phyloP scores from a whole-genome alignment of 1,140 invertebrate species.

The Drosophila bocki region DNA sequence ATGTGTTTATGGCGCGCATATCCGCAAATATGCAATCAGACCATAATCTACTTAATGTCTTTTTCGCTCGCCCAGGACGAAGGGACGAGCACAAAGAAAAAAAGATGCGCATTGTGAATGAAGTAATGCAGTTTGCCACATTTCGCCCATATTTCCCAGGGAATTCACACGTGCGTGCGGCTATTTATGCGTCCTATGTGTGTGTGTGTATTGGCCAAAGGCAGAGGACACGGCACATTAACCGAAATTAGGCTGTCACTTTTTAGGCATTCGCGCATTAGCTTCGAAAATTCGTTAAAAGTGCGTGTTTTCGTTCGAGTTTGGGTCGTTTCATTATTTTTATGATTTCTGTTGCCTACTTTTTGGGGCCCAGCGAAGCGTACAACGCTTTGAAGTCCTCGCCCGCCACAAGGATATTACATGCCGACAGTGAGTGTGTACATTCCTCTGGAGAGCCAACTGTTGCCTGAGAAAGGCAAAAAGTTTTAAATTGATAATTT shows the following conservation, averaged over 20 bases:
- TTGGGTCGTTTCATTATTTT: conserved; percentile 25
- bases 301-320: conserved; percentile 44
- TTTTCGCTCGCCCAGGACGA: conserved; percentile 60
- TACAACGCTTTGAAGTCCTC: conserved; percentile 65
- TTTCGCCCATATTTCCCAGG: conserved; percentile 20
- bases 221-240: conserved; percentile 65
- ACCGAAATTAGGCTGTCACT: conserved; percentile 79
- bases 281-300: conserved; percentile 49
- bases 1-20: conserved; percentile 83
- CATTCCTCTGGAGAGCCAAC: conserved; percentile 4
- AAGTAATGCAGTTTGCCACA: conserved; percentile 77
- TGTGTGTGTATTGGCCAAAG: conserved; percentile 16
- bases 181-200: conserved; percentile 24
- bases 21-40: conserved; percentile 84
- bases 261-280: conserved; percentile 54
- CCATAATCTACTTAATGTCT: conserved; percentile 84
- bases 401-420: conserved; percentile 9
- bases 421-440: neutral
- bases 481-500: conserved; percentile 5
- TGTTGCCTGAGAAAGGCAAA: neutral
- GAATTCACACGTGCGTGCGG: conserved; percentile 27
- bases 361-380: conserved; percentile 64
- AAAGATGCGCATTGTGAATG: conserved; percentile 62
- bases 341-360: conserved; percentile 57
- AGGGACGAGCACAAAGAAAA: conserved; percentile 8